Evolutionary conservation across 2,888 invertebrate species (phyloP).

Genomic region (Gerris lacustris): DNA sequence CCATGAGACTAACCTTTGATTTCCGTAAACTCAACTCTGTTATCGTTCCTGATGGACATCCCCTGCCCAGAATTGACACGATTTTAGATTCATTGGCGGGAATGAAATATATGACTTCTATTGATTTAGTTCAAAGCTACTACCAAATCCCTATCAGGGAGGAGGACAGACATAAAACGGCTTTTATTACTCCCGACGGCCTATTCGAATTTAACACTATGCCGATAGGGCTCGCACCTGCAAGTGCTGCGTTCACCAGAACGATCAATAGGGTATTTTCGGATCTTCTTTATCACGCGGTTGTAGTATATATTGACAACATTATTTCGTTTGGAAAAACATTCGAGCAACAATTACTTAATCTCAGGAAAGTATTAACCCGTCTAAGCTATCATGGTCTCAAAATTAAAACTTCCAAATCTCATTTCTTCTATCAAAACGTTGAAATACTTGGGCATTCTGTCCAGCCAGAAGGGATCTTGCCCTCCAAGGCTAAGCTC

Average conservation of each 20-base stretch:
- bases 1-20: not conserved
- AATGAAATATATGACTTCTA: not conserved
- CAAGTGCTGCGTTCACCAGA: not conserved
- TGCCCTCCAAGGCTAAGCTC: not conserved
- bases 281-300: not conserved
- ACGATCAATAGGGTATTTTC: not conserved
- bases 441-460: not conserved
- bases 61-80: not conserved
- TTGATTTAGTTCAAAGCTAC: not conserved
- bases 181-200: not conserved
- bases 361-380: not conserved
- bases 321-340: not conserved
- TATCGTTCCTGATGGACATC: not conserved
- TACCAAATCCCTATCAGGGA: not conserved
- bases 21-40: not conserved
- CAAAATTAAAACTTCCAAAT: not conserved
- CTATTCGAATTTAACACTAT: not conserved
- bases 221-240: not conserved
- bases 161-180: not conserved
- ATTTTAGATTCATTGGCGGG: not conserved
- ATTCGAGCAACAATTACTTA: not conserved
- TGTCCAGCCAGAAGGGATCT: not conserved
- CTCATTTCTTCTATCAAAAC: not conserved
- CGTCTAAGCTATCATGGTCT: not conserved
- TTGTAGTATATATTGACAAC: not conserved